A percentile compares a stretch with the other conserved stretches of the same genome.
Conservation (phyloP, 2,888 invertebrate species). For the Macrosiphum euphorbiae region DNA sequence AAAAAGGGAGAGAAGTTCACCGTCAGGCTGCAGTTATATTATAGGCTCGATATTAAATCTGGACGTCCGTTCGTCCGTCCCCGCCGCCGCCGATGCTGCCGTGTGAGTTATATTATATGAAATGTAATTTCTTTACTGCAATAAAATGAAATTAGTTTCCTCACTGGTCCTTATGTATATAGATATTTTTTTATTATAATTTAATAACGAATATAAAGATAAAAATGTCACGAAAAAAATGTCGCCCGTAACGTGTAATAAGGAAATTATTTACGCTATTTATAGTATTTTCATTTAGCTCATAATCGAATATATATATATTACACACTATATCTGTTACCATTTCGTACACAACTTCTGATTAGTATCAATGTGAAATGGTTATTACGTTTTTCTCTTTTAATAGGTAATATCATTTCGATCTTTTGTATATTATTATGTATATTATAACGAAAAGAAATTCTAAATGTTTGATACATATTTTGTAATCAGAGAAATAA, state of each 20-base stretch:
- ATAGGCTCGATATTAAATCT: constrained; percentile 64
- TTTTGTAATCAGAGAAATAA: neutral
- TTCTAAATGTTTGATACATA: neutral
- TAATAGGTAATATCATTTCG: neutral
- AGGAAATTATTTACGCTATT: constrained; percentile 48
- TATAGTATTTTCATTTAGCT: constrained; percentile 32
- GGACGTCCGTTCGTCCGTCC: neutral
- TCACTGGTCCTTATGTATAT: neutral
- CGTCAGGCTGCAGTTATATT: constrained; percentile 53
- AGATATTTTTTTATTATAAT: constrained; percentile 48
- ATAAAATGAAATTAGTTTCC: constrained; percentile 62
- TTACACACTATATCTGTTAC: neutral
- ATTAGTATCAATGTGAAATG: constrained; percentile 14
- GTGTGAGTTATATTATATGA: constrained; percentile 63
- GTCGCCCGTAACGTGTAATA: constrained; percentile 27
- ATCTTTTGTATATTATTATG: neutral
- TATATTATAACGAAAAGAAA: neutral
- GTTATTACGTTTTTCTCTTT: neutral
- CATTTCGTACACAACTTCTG: neutral
- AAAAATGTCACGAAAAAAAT: constrained; percentile 47
- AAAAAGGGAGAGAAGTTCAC: constrained; percentile 54
- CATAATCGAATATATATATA: neutral
- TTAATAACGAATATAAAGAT: constrained; percentile 52
- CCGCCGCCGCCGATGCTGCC: neutral
- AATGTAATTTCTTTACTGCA: constrained; percentile 62